Percentiles rank a stretch among this genome's conserved stretches.
These are phyloP conservation scores for Xiphophorus birchmanni DNA, from an alignment of 2,797 vertebrate species.

Conservation along the genomic window DNA sequence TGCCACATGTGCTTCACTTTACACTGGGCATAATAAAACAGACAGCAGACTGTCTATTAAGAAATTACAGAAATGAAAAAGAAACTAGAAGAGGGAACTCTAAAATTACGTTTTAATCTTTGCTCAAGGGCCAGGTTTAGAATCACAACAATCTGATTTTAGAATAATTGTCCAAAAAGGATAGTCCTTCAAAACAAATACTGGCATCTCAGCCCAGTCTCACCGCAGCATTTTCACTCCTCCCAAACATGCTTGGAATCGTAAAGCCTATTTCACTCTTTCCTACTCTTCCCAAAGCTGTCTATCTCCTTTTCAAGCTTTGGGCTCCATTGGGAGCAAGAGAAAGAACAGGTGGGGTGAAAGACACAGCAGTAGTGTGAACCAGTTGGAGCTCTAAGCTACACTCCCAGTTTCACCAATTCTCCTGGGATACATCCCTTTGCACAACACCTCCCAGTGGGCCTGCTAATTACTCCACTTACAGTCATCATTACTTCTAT, in stretches of 20 bases:
- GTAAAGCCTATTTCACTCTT: conserved; percentile 53
- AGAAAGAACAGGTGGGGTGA: conserved; percentile 48
- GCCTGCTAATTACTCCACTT: conserved; percentile 87
- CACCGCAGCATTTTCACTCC: conserved; percentile 57
- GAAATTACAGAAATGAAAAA: conserved; percentile 1
- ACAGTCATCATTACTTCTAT: conserved; percentile 84
- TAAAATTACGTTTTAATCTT: conserved; percentile 54
- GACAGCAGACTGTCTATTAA: background rate
- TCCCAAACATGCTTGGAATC: conserved; percentile 71
- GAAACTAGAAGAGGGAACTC: conserved; percentile 17
- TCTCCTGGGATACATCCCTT: conserved; percentile 81
- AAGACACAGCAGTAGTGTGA: conserved; percentile 29
- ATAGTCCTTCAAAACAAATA: conserved; percentile 52
- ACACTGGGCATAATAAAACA: conserved; percentile 14
- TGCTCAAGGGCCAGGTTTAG: conserved; percentile 54
- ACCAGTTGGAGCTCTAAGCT: conserved; percentile 42
- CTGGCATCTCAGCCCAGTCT: conserved; percentile 57
- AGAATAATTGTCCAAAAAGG: conserved; percentile 49
- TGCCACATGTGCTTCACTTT: conserved; percentile 5
- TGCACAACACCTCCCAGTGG: conserved; percentile 79
- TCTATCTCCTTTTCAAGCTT: conserved; percentile 60
- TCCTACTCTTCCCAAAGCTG: conserved; percentile 46
- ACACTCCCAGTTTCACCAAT: conserved; percentile 72
- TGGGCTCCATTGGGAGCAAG: conserved; percentile 46
- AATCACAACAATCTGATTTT: conserved; percentile 31